Evolutionary conservation across 2,113 vertebrate species (phyloP), one percentile per base, ranked within the genome.

Genomic region (Poicephalus meyeri): DNA sequence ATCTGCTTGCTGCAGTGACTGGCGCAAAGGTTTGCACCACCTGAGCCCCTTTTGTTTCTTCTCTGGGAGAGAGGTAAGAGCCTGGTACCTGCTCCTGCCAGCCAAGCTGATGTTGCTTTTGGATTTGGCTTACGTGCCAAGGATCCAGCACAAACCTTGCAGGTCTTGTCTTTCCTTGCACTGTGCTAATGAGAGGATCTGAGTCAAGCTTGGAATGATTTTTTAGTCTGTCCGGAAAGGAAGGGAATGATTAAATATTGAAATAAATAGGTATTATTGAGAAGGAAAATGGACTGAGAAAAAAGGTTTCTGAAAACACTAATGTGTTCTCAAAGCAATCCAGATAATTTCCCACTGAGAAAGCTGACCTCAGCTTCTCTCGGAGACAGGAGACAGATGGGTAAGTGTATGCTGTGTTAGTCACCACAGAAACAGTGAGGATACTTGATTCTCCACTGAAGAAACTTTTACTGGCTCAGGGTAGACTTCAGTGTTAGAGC

Each of bases 361-460:
- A 97, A 90, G 95, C 95, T 96, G 97, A 97, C 97, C 96, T 97
- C 96, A 94, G 95, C 93, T 97, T 84, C 97, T 95, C 91, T 81
- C 0, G 0, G 92, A 95, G 92, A 88, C 92, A 77, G 95, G 96
- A 95, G 93, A 93, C 95, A 97, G 95, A 96, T 96, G 97, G 95
- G 90, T 71, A 69, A 96, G 76, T 91, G 93, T 96, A 66, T 78
- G 79, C 94, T 58, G 80, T 89, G 95, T 96, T 96, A 96, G 96
- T 97, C 95, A 95, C 93, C 91, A 96, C 95, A 97, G 91, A 93
- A 89, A 86, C 78, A 92, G 61, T 19, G 73, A 87, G 91, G 84
- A 39, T 33, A 37, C 91, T 93, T 78, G 84, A 79, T 91, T 94
- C 86, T 84, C 61, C 70, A 13, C 92, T 69, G 44, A 71, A 95